Percentiles rank a stretch among this genome's conserved stretches.
Conservation (phyloP, 2,797 vertebrate species). For the Thripadectes ignobilis region DNA sequence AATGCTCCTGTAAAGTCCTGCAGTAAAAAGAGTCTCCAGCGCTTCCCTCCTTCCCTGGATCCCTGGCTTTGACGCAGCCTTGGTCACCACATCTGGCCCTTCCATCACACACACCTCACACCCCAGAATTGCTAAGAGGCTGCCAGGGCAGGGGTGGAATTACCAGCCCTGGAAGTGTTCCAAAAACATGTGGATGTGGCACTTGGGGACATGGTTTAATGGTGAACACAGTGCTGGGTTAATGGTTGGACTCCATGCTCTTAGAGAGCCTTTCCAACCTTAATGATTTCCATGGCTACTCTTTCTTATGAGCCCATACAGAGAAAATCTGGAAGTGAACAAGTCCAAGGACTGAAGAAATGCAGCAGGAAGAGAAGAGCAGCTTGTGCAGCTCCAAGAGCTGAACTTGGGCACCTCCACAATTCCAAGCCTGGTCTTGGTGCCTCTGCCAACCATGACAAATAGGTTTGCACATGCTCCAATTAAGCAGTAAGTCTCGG, state of each 20-base stretch:
- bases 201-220: fast-evolving
- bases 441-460: constrained; percentile 1
- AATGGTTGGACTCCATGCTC: fast-evolving
- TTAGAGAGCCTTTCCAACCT: background rate
- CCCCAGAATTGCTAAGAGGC: fast-evolving
- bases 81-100: background rate
- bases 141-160: background rate
- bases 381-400: background rate
- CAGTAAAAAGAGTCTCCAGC: background rate
- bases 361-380: background rate
- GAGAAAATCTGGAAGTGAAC: background rate
- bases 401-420: background rate
- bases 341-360: fast-evolving
- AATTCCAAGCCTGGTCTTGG: fast-evolving
- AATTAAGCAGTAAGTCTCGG: constrained; percentile 34
- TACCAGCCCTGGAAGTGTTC: background rate
- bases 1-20: background rate
- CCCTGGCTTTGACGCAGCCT: background rate
- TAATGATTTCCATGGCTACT: fast-evolving
- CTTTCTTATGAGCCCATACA: fast-evolving
- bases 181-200: background rate
- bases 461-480: background rate
- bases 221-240: background rate
- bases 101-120: fast-evolving
- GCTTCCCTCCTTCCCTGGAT: background rate